Percentiles rank a stretch among this genome's conserved stretches.
phyloP scores from a whole-genome alignment of 2,888 invertebrate species.

The Acheta domesticus region DNA sequence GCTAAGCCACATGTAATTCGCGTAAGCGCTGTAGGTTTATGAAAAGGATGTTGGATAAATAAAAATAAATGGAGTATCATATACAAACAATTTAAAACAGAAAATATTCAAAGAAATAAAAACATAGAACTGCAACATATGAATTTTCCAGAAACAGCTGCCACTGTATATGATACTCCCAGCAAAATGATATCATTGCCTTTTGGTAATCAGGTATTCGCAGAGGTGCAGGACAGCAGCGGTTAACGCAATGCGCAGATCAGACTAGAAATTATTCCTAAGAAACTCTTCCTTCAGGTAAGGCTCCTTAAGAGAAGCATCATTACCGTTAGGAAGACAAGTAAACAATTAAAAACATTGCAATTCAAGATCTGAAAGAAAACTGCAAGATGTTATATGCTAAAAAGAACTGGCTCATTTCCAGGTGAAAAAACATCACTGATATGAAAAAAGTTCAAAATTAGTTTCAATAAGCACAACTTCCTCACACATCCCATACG shows the following conservation, averaged over 20 bases:
- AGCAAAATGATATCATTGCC: neutral
- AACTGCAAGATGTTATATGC: constrained; percentile 19
- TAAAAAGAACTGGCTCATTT: constrained; percentile 27
- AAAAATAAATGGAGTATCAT: too few species aligned
- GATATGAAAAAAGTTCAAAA: neutral
- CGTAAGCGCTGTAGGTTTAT: neutral
- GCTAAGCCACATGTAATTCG: constrained; percentile 19
- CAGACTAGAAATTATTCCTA: too few species aligned
- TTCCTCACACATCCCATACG: neutral
- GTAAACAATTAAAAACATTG: constrained; percentile 22
- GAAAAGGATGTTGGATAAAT: too few species aligned
- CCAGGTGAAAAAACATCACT: neutral
- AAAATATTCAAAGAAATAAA: too few species aligned
- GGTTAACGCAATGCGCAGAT: neutral
- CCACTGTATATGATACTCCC: neutral
- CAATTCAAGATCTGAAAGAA: constrained; percentile 28
- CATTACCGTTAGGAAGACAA: neutral
- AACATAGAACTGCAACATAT: neutral
- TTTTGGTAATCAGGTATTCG: neutral
- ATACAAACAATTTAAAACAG: too few species aligned
- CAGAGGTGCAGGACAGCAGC: neutral
- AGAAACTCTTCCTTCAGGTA: constrained; percentile 27
- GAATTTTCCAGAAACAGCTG: neutral
- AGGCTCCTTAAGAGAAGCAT: constrained; percentile 20
- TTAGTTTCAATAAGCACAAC: neutral